Evolutionary conservation across 2,797 vertebrate species (phyloP).

Genomic region (Scolopax bukidnonensis): DNA sequence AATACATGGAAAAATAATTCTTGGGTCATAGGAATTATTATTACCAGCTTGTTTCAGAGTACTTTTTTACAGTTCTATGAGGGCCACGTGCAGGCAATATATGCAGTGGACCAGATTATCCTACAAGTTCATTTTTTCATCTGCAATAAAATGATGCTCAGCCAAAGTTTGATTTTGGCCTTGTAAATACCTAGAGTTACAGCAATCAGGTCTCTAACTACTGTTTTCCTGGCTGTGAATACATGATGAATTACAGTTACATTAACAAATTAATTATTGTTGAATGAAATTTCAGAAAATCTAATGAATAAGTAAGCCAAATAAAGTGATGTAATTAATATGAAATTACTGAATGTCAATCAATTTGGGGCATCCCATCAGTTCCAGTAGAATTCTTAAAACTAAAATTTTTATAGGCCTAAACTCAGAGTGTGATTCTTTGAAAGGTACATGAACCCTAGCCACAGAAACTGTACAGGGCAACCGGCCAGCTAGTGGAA

Average conservation of each 20-base stretch:
- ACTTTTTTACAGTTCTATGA: neutral
- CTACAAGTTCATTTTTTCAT: neutral
- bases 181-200: neutral
- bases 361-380: neutral
- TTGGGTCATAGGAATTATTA: neutral
- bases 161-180: neutral
- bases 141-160: neutral
- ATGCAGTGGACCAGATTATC: neutral
- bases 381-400: conserved; percentile 5
- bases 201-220: neutral
- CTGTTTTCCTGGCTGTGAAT: neutral
- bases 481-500: neutral
- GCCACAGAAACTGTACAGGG: neutral
- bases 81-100: neutral
- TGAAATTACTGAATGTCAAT: neutral
- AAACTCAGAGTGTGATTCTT: neutral
- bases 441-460: neutral
- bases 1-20: neutral
- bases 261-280: neutral
- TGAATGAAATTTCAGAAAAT: neutral
- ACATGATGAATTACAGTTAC: neutral
- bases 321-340: neutral
- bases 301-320: neutral
- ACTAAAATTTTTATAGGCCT: neutral
- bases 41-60: neutral